Conservation (phyloP, 2,888 invertebrate species). For the Helicoverpa assulta region DNA sequence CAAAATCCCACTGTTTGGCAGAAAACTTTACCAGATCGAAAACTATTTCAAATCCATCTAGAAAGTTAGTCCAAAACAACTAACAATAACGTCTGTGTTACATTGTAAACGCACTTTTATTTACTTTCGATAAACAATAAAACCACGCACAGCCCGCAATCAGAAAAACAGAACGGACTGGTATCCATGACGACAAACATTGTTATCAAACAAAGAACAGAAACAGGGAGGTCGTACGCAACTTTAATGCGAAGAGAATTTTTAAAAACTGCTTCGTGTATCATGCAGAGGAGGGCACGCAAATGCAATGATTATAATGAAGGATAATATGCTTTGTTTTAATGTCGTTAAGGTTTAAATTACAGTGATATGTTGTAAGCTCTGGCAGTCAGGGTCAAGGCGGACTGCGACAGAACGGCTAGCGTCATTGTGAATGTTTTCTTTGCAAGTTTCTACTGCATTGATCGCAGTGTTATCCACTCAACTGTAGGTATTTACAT, state of each 20-base stretch:
- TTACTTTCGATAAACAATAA: constrained; percentile 52
- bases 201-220: constrained; percentile 74
- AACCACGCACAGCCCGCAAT: constrained; percentile 34
- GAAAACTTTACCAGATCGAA: not conserved
- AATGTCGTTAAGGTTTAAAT: constrained; percentile 8
- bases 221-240: constrained; percentile 34
- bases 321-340: not conserved
- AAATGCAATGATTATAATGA: not conserved
- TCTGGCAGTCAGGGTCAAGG: constrained; percentile 37
- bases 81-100: constrained; percentile 15
- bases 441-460: constrained; percentile 13
- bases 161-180: constrained; percentile 44
- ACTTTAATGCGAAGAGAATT: constrained; percentile 26
- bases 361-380: constrained; percentile 12
- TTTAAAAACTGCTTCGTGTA: constrained; percentile 10
- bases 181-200: constrained; percentile 71
- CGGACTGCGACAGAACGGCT: constrained; percentile 32
- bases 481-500: not conserved
- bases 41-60: constrained; percentile 22
- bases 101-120: constrained; percentile 33
- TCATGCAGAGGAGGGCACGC: constrained; percentile 3
- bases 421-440: constrained; percentile 16
- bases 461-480: constrained; percentile 9
- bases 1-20: not conserved
- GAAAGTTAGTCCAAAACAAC: constrained; percentile 7